Conservation (phyloP, 2,888 invertebrate species). For the Orthosia incerta region DNA sequence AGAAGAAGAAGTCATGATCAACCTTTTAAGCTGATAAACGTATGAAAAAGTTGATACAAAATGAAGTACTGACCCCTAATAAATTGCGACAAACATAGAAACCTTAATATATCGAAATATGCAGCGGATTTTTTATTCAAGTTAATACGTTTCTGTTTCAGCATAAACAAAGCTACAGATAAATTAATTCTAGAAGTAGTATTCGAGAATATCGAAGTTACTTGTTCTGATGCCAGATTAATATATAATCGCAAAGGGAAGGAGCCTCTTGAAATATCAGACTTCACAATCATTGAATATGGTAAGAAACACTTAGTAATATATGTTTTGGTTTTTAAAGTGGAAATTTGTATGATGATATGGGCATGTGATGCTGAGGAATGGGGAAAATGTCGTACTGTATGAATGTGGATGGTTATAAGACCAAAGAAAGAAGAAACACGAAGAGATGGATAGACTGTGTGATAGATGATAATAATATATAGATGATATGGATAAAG, state of each 20-base stretch:
- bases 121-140: no score
- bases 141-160: slow-evolving; percentile 31
- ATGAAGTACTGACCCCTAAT: no score
- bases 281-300: slow-evolving; percentile 55
- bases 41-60: not conserved
- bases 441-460: no score
- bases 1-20: no score
- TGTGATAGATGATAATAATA: no score
- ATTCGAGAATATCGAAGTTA: slow-evolving; percentile 40
- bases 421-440: no score
- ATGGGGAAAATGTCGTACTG: no score
- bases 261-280: slow-evolving; percentile 41
- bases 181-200: slow-evolving; percentile 57
- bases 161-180: slow-evolving; percentile 58
- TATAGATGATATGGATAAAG: no score
- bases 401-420: no score
- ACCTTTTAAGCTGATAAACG: no score
- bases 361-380: no score
- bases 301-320: slow-evolving; percentile 59
- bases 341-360: not conserved
- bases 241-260: slow-evolving; percentile 35
- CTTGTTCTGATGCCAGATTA: not conserved
- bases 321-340: not conserved
- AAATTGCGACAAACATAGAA: no score
- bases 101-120: not conserved